A percentile compares a stretch with the other conserved stretches of the same genome.
These are phyloP conservation scores for Pogona vitticeps DNA, from an alignment of 2,113 vertebrate genomes.

Conservation along the genomic window DNA sequence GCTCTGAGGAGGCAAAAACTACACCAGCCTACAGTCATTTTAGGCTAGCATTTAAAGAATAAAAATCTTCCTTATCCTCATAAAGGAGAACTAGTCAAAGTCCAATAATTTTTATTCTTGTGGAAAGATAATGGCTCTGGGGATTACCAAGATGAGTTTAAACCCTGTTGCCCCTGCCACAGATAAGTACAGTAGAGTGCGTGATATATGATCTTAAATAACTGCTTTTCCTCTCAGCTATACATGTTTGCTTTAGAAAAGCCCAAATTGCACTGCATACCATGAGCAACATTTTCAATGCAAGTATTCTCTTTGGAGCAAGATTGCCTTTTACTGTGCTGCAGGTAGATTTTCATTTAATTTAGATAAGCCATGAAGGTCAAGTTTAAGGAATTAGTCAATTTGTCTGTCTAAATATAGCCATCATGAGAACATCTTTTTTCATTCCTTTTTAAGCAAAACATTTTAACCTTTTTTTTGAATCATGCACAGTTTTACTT, in stretches of 20 bases:
- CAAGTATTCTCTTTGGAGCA: background rate
- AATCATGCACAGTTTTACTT: background rate
- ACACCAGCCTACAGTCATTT: background rate
- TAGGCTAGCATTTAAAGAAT: background rate
- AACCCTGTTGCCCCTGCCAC: background rate
- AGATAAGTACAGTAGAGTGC: background rate
- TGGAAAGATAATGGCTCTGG: background rate
- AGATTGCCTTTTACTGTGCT: background rate
- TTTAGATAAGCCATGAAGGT: slow-evolving; percentile 8
- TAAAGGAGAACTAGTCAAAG: background rate
- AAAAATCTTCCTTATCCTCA: background rate
- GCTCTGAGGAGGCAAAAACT: background rate
- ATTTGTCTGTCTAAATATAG: slow-evolving; percentile 9
- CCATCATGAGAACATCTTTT: background rate
- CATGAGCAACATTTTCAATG: background rate
- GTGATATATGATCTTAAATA: background rate
- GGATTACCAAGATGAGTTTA: background rate
- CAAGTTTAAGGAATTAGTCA: slow-evolving; percentile 8
- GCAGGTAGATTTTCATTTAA: background rate
- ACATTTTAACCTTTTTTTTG: background rate
- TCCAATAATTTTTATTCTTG: background rate
- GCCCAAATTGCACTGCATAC: background rate
- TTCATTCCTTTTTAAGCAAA: too few relatives aligned
- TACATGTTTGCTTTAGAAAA: background rate
- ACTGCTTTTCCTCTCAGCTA: background rate